Base-by-base conservation (phyloP, 2,888 invertebrate species). In the Drosophila atroscutellata region DNA sequence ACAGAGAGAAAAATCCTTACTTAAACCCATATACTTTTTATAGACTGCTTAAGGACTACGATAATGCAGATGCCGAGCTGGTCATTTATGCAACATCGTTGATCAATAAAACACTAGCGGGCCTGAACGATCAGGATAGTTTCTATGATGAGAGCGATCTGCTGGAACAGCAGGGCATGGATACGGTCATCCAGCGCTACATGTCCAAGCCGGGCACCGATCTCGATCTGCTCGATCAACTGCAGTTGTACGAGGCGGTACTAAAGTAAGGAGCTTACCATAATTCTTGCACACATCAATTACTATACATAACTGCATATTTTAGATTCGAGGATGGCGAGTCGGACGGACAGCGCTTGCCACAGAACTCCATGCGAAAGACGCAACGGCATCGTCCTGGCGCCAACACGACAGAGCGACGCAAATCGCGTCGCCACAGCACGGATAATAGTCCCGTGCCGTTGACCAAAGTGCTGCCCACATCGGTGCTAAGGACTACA, bases 91-190 rank as follows among this genome's bases (percentile, higher is more conserved):
- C 99, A 26, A 98, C 98, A 91, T 99, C 99, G 24, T 95, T 99
- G 65, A 96, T 99, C 86, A 99, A 99, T 93, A 98, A 98, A 94
- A 97, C 98, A 55, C 94, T 99, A 42, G 98, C 97, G 91, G 98
- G 98, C 39, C 95, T 99, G 60, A 97, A 97, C 2, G 98, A 99
- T 93, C 97, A 98, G 93, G 98, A 99, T 92, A 97, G 97, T 28
- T 99, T 99, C 93, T 99, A 99, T 91, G 99, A 99, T 93, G 98
- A 99, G 91, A 97, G 98, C 4, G 99, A 99, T 93, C 95, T 97
- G 28, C 94, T 99, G 77, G 99, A 99, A 92, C 98, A 99, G 81
- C 98, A 98, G 92, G 97, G 97, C 28, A 97, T 98, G 93, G 97
- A 98, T 92, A 95, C 95, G 58, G 96, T 98, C 34, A 96, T 98